Evolutionary conservation across 2,113 vertebrate genomes (phyloP).

Genomic region (Dicerorhinus sumatrensis): DNA sequence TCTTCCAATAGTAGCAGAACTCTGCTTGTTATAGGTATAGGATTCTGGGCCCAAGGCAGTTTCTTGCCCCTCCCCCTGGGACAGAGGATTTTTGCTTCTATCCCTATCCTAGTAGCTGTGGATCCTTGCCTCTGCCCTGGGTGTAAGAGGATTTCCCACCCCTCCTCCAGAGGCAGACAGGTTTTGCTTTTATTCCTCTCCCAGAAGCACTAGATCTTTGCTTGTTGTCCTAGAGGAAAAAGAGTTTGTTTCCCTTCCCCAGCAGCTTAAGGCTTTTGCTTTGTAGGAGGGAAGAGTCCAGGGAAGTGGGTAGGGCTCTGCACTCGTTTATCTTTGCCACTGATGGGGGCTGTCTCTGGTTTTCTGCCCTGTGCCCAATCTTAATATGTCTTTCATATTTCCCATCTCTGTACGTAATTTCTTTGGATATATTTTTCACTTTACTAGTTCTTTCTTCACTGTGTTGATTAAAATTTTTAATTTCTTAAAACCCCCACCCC

Average conservation of each 20-base stretch:
- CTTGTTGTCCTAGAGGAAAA: not conserved
- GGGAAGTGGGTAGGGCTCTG: not conserved
- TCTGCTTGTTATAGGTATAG: not conserved
- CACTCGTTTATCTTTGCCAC: not conserved
- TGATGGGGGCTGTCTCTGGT: not conserved
- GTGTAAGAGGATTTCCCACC: not conserved
- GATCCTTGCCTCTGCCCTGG: not conserved
- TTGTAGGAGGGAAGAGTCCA: not conserved
- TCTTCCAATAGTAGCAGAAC: not conserved
- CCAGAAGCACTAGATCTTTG: not conserved
- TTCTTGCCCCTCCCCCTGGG: not conserved
- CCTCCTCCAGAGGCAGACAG: not conserved
- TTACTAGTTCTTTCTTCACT: not conserved
- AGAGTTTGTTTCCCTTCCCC: not conserved
- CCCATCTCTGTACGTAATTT: not conserved
- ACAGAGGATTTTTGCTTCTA: not conserved
- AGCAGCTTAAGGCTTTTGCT: not conserved
- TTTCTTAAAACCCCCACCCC: not conserved
- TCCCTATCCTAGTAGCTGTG: not conserved
- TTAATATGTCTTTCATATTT: not conserved
- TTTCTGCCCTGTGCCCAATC: not conserved
- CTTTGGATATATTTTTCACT: not conserved
- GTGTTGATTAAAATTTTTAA: slow-evolving; percentile 5
- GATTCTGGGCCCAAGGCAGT: not conserved
- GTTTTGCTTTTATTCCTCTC: not conserved